Conservation (phyloP, 2,888 invertebrate genomes). For the Blastobasis adustella region DNA sequence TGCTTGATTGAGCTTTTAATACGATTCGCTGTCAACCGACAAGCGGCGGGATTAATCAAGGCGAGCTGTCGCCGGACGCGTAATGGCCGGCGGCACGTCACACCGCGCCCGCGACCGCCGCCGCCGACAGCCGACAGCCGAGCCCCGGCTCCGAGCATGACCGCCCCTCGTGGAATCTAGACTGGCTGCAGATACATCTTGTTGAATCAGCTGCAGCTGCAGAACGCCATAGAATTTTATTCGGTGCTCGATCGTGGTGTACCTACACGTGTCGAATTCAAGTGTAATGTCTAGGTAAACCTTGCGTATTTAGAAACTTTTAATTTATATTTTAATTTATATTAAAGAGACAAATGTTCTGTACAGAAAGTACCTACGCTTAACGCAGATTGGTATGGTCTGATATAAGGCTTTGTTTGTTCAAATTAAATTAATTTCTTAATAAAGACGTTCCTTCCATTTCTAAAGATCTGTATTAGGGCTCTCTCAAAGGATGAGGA, state of each 20-base stretch:
- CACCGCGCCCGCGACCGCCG: constrained; percentile 25
- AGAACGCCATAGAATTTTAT: too few species aligned
- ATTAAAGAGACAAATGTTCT: neutral
- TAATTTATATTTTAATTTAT: neutral
- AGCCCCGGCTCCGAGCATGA: constrained; percentile 15
- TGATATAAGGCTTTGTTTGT: too few species aligned
- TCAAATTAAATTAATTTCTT: too few species aligned
- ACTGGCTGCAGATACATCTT: constrained; percentile 2
- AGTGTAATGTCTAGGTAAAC: neutral
- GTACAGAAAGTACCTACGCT: too few species aligned
- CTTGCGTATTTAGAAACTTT: neutral
- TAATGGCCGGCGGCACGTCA: constrained; percentile 25
- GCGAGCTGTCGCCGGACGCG: constrained; percentile 58
- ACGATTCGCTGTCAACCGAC: constrained; percentile 65
- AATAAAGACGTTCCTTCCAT: too few species aligned
- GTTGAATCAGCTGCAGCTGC: constrained; percentile 2
- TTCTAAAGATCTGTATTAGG: too few species aligned
- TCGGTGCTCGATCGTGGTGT: neutral
- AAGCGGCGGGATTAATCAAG: constrained; percentile 60
- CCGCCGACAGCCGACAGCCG: constrained; percentile 22
- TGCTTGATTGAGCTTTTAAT: constrained; percentile 75
- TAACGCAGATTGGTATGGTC: too few species aligned
- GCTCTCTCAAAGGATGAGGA: too few species aligned
- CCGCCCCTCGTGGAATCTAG: constrained; percentile 21
- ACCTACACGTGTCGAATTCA: neutral